Base-by-base conservation (phyloP, 2,113 vertebrate genomes). In the Xyliphius kryptos region DNA sequence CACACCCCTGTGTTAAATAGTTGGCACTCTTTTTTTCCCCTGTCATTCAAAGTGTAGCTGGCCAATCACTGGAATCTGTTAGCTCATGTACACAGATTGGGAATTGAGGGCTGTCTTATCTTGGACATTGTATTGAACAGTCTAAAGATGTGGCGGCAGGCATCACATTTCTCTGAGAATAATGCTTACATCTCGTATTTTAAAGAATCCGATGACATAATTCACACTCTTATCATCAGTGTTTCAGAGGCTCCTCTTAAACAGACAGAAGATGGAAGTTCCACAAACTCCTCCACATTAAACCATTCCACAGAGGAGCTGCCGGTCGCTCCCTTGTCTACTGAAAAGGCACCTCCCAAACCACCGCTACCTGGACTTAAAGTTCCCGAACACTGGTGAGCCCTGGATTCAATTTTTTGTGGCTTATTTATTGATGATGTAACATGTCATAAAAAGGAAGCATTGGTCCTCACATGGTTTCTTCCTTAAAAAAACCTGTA, bases 281-380 rank as follows among this genome's bases (percentile, higher is more conserved):
- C 89, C 13, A 89, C 70, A 75, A 91, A 91, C 72, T 84, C 86
- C 0, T 69, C 83, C 0, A 72, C 78, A 2, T 72, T 77, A 74
- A 77, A 77, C 1, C 84, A 77, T 7, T 77, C 81, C 0, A 54
- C 78, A 0, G 90, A 91, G 63, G 69, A 76, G 0, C 77, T 83
- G 52, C 68, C 80, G 1, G 87, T 91, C 5, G 70, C 70, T 36
- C 67, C 73, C 36, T 66, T 75, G 1, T 82, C 89, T 1, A 76
- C 74, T 49, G 90, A 91, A 69, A 65, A 85, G 1, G 92, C 93
- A 0, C 92, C 93, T 21, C 91, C 91, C 14, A 97, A 97, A 21
- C 93, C 94, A 2, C 90, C 90, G 5, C 77, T 91, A 17, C 85
- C 89, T 61, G 88, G 91, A 74, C 89, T 91, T n/a, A 86, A 91